A percentile compares a stretch with the other conserved stretches of the same genome.
These are phyloP conservation scores for Noctua fimbriata DNA, from an alignment of 2,888 invertebrate species.

Conservation along the genomic window DNA sequence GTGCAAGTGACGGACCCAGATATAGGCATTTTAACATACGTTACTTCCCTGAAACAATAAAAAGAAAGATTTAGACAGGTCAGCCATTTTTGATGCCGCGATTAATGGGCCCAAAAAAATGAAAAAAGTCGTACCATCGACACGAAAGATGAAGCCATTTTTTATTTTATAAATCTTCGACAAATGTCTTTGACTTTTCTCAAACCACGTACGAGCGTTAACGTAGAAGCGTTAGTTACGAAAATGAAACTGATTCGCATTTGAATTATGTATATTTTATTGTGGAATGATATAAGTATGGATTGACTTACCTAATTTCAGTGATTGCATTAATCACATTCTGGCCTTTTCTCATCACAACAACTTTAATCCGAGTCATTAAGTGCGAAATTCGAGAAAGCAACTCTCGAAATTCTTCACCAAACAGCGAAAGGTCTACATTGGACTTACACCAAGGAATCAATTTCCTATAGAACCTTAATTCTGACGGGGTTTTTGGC, in stretches of 20 bases:
- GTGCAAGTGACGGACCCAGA: neutral
- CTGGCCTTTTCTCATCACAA: neutral
- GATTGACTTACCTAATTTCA: neutral
- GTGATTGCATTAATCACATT: neutral
- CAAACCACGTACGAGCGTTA: too few relatives aligned
- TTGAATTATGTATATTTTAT: too few relatives aligned
- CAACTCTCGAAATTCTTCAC: neutral
- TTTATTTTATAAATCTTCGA: too few relatives aligned
- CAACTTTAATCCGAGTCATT: neutral
- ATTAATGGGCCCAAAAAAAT: neutral
- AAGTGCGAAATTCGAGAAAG: neutral
- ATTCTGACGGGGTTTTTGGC: neutral
- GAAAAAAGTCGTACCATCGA: neutral
- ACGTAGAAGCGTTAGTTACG: too few relatives aligned
- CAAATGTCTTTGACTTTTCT: too few relatives aligned
- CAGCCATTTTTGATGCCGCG: neutral
- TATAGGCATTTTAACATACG: neutral
- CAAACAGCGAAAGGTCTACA: neutral
- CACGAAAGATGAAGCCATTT: neutral
- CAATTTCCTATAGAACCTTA: neutral
- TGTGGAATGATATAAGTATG: neutral
- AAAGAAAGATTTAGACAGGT: neutral
- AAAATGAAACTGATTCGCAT: too few relatives aligned
- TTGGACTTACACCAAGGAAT: neutral
- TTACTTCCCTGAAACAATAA: slow-evolving; percentile 33